Base-by-base conservation (phyloP, 2,888 invertebrate genomes). In the Zygogramma bicolorata region DNA sequence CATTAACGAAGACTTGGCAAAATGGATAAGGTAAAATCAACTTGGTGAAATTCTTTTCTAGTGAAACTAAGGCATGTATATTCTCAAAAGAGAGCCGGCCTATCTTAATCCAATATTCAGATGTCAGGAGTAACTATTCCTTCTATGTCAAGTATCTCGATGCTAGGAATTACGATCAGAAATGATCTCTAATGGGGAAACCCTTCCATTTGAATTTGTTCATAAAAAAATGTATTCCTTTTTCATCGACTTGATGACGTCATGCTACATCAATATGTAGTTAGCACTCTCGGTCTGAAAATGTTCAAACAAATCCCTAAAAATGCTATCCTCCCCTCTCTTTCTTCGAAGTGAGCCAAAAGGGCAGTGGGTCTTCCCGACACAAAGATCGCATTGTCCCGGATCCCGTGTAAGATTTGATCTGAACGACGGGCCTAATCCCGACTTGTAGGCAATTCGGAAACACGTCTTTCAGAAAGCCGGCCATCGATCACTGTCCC, bases 371-470 rank as follows among this genome's bases (percentile, higher is more conserved):
- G 61, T 31, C 40, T 53, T 49, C 49, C 42, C 60, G 40, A 61
- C 53, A 66, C 60, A 65, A 66, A 70, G 66, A 66, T 70, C 60
- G 77, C 78, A 79, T 82, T 81, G 81, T 81, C 80, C 77, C 76
- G 74, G 75, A 79, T 80, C 78, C 77, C 71, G 75, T 73, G 68
- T 59, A 74, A 76, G 78, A 79, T 79, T 72, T 74, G 76, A 82
- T 82, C 81, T 75, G 77, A 78, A 75, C 79, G 53, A 13, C n/a
- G 73, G 73, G 78, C 75, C 81, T 82, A 82, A 82, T 83, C 81
- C 79, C 73, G 80, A 66, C 81, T 77, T 83, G 83, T 84, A 82
- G 82, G 81, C 83, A 83, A 85, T 85, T 83, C 81, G 81, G 82
- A 80, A 83, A 84, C 84, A 84, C 80, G 83, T 82, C 81, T 82